Evolutionary conservation across 2,113 vertebrate species (phyloP).

Genomic region (Chloropsis hardwickii): DNA sequence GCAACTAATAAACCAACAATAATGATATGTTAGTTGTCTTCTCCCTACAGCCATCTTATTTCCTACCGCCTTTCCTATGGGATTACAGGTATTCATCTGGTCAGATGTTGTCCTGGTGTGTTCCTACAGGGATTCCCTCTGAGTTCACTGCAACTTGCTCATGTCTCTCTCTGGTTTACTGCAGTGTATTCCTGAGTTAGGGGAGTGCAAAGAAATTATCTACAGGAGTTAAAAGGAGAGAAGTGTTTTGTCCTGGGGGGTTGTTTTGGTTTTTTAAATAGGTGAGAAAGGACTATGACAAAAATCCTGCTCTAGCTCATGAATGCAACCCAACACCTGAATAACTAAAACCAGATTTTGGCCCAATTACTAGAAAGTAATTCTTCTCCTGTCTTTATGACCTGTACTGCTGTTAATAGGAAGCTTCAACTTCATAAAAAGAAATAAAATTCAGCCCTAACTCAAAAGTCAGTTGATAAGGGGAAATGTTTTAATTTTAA

Average conservation of each 20-base stretch:
- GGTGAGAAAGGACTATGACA: conserved; percentile 51
- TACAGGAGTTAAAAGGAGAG: neutral
- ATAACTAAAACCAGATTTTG: conserved; percentile 60
- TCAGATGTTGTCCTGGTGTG: neutral
- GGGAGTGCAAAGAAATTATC: neutral
- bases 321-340: conserved; percentile 57
- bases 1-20: conserved; percentile 10
- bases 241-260: neutral
- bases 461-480: conserved; percentile 16
- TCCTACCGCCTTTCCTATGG: neutral
- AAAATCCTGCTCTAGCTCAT: conserved; percentile 32
- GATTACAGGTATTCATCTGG: neutral
- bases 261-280: conserved; percentile 30
- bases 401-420: conserved; percentile 26
- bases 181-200: neutral
- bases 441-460: conserved; percentile 34
- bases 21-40: neutral
- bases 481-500: conserved; percentile 14
- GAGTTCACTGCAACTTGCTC: neutral
- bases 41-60: conserved; percentile 34
- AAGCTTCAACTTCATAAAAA: conserved; percentile 58
- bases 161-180: neutral
- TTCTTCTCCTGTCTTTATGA: conserved; percentile 50
- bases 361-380: conserved; percentile 50
- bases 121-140: neutral